A percentile compares a stretch with the other conserved stretches of the same genome.
Conservation (phyloP, 2,113 vertebrate genomes). For the Polypterus senegalus region DNA sequence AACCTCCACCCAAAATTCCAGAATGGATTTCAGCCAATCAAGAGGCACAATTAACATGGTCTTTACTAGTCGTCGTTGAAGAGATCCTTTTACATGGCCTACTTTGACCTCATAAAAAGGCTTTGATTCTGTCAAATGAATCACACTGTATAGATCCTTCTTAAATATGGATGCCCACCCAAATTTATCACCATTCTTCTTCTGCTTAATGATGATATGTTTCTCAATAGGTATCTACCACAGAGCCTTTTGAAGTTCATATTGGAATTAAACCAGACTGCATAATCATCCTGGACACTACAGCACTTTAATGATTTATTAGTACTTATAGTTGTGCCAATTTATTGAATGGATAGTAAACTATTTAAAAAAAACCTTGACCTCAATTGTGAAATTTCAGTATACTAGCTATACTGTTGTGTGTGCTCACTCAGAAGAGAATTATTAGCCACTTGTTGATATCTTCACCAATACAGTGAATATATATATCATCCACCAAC, state of each 20-base stretch:
- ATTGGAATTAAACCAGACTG: not conserved
- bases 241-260: no score
- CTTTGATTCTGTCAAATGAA: not conserved
- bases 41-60: not conserved
- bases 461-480: not conserved
- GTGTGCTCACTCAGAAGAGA: not conserved
- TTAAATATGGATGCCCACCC: not conserved
- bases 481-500: not conserved
- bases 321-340: not conserved
- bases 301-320: not conserved
- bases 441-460: not conserved
- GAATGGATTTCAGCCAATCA: not conserved
- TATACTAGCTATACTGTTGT: not conserved
- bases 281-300: not conserved
- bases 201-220: not conserved
- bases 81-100: not conserved
- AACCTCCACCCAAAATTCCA: not conserved
- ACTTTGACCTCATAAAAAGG: conserved; percentile 2
- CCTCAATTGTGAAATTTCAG: not conserved
- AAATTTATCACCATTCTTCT: not conserved
- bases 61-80: not conserved
- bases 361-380: not conserved
- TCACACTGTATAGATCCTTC: not conserved
- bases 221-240: not conserved
- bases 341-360: not conserved